These are phyloP conservation scores for Sycobia sp. DNA, from an alignment of 1,140 invertebrate genomes.

Conservation along the genomic window DNA sequence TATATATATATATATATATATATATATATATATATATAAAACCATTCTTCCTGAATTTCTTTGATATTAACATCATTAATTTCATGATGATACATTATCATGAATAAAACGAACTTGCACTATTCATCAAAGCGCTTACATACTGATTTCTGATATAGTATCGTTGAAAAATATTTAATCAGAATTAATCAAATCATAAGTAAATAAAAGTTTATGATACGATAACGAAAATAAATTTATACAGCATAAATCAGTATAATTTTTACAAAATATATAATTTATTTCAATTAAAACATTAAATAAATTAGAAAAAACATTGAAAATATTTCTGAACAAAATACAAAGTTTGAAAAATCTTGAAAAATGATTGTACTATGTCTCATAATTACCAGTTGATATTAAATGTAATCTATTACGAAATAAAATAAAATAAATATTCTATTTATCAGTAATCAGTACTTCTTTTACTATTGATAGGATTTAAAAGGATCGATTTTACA, in stretches of 20 bases:
- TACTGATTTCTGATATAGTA: constrained; percentile 15
- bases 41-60: constrained; percentile 36
- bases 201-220: too few relatives aligned
- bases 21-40: too few relatives aligned
- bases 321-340: too few relatives aligned
- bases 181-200: too few relatives aligned
- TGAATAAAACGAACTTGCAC: background rate
- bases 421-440: constrained; percentile 2
- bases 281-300: too few relatives aligned
- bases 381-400: too few relatives aligned
- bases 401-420: background rate
- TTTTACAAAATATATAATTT: background rate
- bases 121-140: background rate
- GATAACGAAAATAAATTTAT: too few relatives aligned
- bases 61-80: constrained; percentile 14
- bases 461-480: constrained; percentile 4
- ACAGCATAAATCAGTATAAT: too few relatives aligned
- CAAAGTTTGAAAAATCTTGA: too few relatives aligned
- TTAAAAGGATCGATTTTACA: background rate
- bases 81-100: background rate
- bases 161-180: background rate
- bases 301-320: too few relatives aligned
- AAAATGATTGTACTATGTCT: too few relatives aligned
- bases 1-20: too few relatives aligned
- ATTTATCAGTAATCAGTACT: constrained; percentile 25